Evolutionary conservation across 2,113 vertebrate species (phyloP).

Genomic region (Arenaria interpres): DNA sequence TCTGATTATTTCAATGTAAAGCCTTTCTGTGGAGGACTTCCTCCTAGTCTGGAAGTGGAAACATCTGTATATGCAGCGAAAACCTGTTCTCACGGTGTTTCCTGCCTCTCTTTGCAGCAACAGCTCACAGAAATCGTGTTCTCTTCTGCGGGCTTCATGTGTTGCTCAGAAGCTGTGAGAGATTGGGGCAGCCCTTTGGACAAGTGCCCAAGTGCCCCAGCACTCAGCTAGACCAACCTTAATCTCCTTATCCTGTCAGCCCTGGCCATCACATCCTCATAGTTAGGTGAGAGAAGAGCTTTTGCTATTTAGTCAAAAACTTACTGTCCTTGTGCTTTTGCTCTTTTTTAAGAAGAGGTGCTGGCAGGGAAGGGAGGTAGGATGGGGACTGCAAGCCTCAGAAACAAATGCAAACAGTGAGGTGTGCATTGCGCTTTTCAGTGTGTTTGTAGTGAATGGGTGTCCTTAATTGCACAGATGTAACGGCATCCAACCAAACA

Average conservation of each 20-base stretch:
- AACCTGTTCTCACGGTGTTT: not conserved
- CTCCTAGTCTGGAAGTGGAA: conserved; percentile 27
- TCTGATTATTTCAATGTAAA: not conserved
- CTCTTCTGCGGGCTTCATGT: not conserved
- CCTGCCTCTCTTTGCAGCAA: not conserved
- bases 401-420: not conserved
- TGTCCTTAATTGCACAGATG: not conserved
- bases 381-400: not conserved
- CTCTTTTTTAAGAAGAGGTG: not conserved
- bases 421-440: not conserved
- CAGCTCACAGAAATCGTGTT: not conserved
- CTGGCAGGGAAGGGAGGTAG: not conserved
- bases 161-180: not conserved
- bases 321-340: not conserved
- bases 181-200: not conserved
- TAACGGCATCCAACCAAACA: not conserved
- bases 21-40: not conserved
- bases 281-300: not conserved
- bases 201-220: not conserved
- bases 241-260: not conserved
- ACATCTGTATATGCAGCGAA: not conserved
- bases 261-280: not conserved
- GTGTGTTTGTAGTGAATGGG: not conserved
- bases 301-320: not conserved
- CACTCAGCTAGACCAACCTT: not conserved